Evolutionary conservation across 2,113 vertebrate species (phyloP), one percentile per base, ranked within the genome.

Genomic region (Ptychochromis oligacanthus): DNA sequence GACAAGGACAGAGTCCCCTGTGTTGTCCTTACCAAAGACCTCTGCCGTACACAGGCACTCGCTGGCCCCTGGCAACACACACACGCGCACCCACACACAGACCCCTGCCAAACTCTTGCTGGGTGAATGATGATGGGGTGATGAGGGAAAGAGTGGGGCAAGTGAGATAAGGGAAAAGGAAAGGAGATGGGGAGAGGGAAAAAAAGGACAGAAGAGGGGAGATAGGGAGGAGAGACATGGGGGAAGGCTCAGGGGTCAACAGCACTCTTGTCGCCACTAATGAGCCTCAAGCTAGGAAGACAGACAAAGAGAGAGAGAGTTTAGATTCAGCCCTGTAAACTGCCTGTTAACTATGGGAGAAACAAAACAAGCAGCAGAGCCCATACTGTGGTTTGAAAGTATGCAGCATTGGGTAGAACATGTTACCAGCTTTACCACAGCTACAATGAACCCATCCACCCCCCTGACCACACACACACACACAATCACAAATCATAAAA

Each of bases 1-100:
- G 64, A 82, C 89, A 92, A 93, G 92, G 94, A 93, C 93, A 93
- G 83, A 87, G 90, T 94, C 91, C 91, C 92, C 78, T 79, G 88
- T 93, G 93, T 83, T 92, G 93, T 92, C 94, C 92, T 93, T 94
- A 90, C 80, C 24, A 77, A 87, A 89, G 92, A 92, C 91, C 93
- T 93, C 80, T 89, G 87, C 82, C 87, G 79, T 88, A 93, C 87
- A 90, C 79, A 62, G 83, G 49, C 77, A 9, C 80, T 82, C 62
- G 43, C 74, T 74, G 57, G 91, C 91, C 92, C 67, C 87, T 86
- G 88, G 92, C 89, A 64, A 83, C 60, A 31, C 31, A 85, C 24
- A 58, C 78, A 70, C 62, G 57, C 34, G 34, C 64, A 62, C 59
- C 58, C 58, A 80, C 76, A 62, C 83, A 57, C 14, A 81, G 15